These are phyloP conservation scores for Macrotis lagotis DNA, from an alignment of 2,113 vertebrate species.

Conservation along the genomic window DNA sequence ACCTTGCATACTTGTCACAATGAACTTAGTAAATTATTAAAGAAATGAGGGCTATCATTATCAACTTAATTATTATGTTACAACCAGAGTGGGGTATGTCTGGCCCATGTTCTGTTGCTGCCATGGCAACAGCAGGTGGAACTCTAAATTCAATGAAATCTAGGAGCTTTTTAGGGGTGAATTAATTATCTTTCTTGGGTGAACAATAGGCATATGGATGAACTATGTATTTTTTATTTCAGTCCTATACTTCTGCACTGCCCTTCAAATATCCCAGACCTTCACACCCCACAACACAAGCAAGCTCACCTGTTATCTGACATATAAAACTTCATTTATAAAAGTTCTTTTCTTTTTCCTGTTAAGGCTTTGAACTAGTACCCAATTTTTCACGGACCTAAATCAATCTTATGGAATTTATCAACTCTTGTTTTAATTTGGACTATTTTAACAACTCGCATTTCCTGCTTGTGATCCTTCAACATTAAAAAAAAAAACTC, in stretches of 20 bases:
- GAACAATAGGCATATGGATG: neutral
- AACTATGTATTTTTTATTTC: neutral
- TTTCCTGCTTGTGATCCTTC: neutral
- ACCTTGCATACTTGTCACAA: neutral
- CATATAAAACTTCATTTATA: neutral
- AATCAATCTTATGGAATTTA: neutral
- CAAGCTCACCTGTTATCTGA: neutral
- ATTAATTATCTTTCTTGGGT: neutral
- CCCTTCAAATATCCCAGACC: accelerated
- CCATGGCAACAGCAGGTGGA: no score
- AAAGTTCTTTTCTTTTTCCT: neutral
- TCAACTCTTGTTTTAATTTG: neutral
- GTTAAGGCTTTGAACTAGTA: neutral
- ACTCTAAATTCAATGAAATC: no score
- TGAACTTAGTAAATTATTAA: neutral
- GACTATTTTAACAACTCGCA: neutral
- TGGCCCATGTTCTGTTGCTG: no score
- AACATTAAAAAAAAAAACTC: neutral
- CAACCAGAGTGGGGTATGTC: no score
- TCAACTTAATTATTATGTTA: neutral
- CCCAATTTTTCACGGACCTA: neutral
- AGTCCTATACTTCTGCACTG: neutral
- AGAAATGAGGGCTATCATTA: neutral
- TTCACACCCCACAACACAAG: neutral
- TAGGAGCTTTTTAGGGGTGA: no score